Base-by-base conservation (phyloP, 2,888 invertebrate genomes). In the Hypselothyrea guttata region DNA sequence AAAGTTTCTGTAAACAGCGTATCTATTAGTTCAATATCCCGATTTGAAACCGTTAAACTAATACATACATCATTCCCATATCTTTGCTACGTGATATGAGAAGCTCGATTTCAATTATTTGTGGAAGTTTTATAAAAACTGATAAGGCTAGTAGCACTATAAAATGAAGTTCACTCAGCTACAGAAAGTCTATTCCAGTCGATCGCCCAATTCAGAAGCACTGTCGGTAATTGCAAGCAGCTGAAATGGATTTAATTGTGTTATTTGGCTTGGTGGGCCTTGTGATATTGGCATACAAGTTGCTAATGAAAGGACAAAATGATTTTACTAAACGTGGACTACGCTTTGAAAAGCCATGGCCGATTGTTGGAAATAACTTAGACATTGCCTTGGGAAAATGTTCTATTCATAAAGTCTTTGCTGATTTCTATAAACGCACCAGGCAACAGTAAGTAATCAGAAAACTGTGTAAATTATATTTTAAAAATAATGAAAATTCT, bases 241-340 rank as follows among this genome's bases (percentile, higher is more conserved):
- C 0, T 7, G 13, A 28, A 41, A 45, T 45, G 44, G 4, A 16
- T 16, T 7, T 33, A 7, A 1, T 18, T 11, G 16, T 47, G 13
- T 11, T 51, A 42, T 13, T 42, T 2, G 27, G 33, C 8, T 7
- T 45, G 18, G 4, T 41, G 3, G 41, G 41, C 1, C 1, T 34
- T 9, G 8, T 27, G 12, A 2, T 35, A 7, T 33, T 62, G 13
- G 18, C 76, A 7, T 86, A 85, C 55, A 83, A 75, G 44, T 86
- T 75, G 78, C 46, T 72, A n/a, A 76, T 70, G 0, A 35, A 52
- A 7, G 65, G 57, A 2, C 72, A 64, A 42, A 61, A 73, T 12
- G 70, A 55, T 11, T 86, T 87, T 30, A 51, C 66, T 7, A 63
- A 75, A 7, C 74, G 75, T 2, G 75, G 79, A 11, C 12, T 87